phyloP scores from a whole-genome alignment of 1,140 invertebrate genomes.

The Macrobrachium nipponense region DNA sequence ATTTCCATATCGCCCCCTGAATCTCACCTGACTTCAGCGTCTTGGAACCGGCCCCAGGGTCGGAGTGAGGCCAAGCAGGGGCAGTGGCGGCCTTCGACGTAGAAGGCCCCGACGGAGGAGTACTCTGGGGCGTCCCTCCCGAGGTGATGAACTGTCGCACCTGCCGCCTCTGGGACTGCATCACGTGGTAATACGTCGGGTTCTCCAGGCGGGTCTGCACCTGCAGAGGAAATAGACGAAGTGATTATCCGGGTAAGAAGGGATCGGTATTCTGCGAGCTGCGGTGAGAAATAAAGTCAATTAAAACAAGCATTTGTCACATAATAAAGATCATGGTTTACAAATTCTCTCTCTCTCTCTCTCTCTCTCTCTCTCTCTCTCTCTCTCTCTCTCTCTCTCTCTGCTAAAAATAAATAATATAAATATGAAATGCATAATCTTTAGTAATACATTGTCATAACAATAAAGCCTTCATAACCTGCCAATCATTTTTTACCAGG shows the following conservation, averaged over 20 bases:
- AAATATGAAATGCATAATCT: too few relatives aligned
- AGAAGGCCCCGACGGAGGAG: conserved; percentile 52
- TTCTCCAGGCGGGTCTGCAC: conserved; percentile 88
- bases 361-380: conserved; percentile 3
- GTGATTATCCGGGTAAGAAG: too few relatives aligned
- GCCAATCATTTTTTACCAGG: too few relatives aligned
- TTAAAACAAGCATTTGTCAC: neutral
- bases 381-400: neutral
- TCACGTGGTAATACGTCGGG: conserved; percentile 90
- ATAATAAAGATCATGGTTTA: neutral
- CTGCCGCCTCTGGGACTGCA: conserved; percentile 89
- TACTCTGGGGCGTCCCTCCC: conserved; percentile 16
- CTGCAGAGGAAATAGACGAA: conserved; percentile 65
- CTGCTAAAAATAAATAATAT: too few relatives aligned
- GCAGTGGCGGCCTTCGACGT: conserved; percentile 14
- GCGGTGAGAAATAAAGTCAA: too few relatives aligned
- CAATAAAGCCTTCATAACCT: too few relatives aligned
- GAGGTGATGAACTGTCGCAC: conserved; percentile 82
- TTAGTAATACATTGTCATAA: too few relatives aligned
- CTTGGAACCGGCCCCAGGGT: conserved; percentile 15
- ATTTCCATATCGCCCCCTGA: too few relatives aligned
- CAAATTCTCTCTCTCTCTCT: neutral
- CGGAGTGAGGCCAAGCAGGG: conserved; percentile 45
- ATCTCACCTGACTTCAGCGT: too few relatives aligned
- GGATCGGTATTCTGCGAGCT: too few relatives aligned